Evolutionary conservation across 2,113 vertebrate species (phyloP), one percentile per base, ranked within the genome.

Genomic region (Tetrao urogallus): DNA sequence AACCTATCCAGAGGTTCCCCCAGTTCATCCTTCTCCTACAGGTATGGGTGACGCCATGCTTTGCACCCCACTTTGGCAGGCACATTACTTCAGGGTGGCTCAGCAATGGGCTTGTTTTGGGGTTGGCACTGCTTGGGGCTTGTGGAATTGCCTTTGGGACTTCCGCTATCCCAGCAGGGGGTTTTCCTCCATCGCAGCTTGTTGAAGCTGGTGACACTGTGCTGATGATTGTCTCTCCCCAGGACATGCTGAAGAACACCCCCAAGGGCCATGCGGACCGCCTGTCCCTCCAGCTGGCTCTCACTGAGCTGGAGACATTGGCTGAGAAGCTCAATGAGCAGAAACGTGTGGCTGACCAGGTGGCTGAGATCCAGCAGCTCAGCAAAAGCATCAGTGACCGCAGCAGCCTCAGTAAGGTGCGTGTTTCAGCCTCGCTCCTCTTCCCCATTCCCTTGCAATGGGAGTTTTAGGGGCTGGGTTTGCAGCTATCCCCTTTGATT

Each of bases 161-260:
- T 10, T 61, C 36, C 25, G 25, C 25, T 25, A 40, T 28, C 36
- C 36, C 61, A 28, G 11, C 40, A 16, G 24, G 24, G 11, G 61
- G 11, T 11, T 64, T 27, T 64, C 24, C 25, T 40, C 38, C 5
- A 40, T 28, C 25, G 13, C 16, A 64, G 27, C 61, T 38, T 8
- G n/a, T 20, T 0, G 0, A 22, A 25, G 40, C 43, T 81, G 30
- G 34, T 19, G 76, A 58, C 70, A 1, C 16, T 0, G 5, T 32
- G 40, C 28, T 61, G 54, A 4, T 6, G 28, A 70, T 50, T 60
- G 3, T 11, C 2, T 1, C 4, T 3, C 3, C 3, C 89, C 80
- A 99, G 99, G 99, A 99, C 97, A 99, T 99, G 99, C 97, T 99
- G 75, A 99, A 99, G 95, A 99, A 99, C 91, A 99, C 99, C 1